Evolutionary conservation across 2,797 vertebrate genomes (phyloP).

Genomic region (Triplophysa yarkandensis): DNA sequence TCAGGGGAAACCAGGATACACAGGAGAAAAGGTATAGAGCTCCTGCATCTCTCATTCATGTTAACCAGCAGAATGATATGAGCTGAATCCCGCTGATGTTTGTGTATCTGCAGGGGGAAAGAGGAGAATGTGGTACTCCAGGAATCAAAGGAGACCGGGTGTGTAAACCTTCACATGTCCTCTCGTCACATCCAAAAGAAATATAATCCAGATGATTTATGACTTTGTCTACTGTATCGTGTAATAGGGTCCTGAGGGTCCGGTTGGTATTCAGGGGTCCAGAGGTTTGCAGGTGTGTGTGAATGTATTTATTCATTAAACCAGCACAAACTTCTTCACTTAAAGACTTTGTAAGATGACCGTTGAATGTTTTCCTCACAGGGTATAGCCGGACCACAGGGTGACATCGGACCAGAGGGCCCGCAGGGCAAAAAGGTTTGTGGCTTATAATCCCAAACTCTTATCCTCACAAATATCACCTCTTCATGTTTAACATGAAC

Average conservation of each 20-base stretch:
- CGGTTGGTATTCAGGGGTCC: slow-evolving; percentile 78
- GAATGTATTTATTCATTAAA: neutral
- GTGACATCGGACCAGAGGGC: slow-evolving; percentile 85
- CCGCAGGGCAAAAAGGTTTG: slow-evolving; percentile 85
- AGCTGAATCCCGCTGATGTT: neutral
- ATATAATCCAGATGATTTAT: neutral
- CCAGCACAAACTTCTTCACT: too few relatives aligned
- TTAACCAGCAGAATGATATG: neutral
- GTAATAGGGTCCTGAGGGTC: slow-evolving; percentile 85
- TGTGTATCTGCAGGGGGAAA: slow-evolving; percentile 78
- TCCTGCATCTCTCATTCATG: neutral
- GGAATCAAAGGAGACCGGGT: slow-evolving; percentile 92
- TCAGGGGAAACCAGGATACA: slow-evolving; percentile 88
- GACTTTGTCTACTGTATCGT: slow-evolving; percentile 16
- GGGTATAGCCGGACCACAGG: slow-evolving; percentile 85
- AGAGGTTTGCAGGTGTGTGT: slow-evolving; percentile 83
- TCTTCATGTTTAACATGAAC: slow-evolving; percentile 48
- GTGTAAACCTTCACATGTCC: slow-evolving; percentile 39
- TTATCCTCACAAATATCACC: slow-evolving; percentile 42
- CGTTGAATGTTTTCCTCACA: slow-evolving; percentile 61
- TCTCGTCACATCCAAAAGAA: neutral
- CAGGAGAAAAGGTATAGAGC: slow-evolving; percentile 85
- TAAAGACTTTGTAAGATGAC: slow-evolving; percentile 18
- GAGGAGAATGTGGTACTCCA: slow-evolving; percentile 89
- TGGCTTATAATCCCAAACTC: slow-evolving; percentile 47